phyloP scores from a whole-genome alignment of 2,797 vertebrate species.

The Spinibarbus caldwelli region DNA sequence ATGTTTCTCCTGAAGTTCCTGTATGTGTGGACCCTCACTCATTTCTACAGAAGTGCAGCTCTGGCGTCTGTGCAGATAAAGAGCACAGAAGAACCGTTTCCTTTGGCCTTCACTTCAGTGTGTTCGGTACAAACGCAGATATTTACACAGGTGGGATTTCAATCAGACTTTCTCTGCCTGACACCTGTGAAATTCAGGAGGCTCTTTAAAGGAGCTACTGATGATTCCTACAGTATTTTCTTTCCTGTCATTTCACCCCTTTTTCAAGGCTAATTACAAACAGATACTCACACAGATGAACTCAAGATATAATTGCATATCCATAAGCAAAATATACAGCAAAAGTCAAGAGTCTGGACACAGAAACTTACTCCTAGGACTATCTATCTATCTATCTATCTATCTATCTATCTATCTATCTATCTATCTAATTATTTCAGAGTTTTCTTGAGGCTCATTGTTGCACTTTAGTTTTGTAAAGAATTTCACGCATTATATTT shows the following conservation, averaged over 20 bases:
- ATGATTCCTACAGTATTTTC: neutral
- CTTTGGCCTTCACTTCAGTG: neutral
- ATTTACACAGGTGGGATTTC: constrained; percentile 9
- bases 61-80: neutral
- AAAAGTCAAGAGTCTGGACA: neutral
- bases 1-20: neutral
- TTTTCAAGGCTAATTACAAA: neutral
- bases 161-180: neutral
- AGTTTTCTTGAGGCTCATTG: neutral
- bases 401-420: too few species aligned
- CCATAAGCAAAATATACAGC: neutral
- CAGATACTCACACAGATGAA: neutral
- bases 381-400: neutral
- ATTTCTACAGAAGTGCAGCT: neutral
- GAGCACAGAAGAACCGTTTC: neutral
- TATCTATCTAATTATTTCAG: too few species aligned
- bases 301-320: neutral
- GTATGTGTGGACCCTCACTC: neutral
- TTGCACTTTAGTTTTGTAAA: neutral
- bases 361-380: neutral
- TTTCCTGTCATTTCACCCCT: neutral
- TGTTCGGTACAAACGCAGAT: neutral
- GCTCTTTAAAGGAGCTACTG: neutral
- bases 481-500: neutral
- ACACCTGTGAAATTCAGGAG: neutral